Evolutionary conservation across 2,797 vertebrate species (phyloP), one percentile per base, ranked within the genome.

Genomic region (Sebastiscus tertius): DNA sequence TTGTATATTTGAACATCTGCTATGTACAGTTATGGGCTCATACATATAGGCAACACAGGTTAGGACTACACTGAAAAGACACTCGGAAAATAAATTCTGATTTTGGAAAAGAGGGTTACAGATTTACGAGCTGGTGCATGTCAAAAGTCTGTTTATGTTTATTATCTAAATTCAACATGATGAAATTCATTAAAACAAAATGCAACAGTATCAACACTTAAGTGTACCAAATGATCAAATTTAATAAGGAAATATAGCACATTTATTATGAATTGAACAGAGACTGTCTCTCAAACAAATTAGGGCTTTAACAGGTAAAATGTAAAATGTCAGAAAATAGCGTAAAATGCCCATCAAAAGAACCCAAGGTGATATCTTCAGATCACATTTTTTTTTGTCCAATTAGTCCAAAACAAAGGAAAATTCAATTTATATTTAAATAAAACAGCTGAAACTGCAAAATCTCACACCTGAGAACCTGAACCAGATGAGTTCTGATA

Each of bases 181-280:
- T 64, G 56, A 59, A 77, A 77, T 73, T 6, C 26, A 78, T 55
- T 64, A 8, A 64, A 60, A 61, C 5, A 62, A 61, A 72, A 61
- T 61, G 61, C 58, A 80, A 66, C 18, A 18, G 14, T 29, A 58
- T 81, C 13, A 13, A 68, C 56, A 52, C 27, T 68, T 20, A 59
- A n/a, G 18, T 6, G 8, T 14, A 62, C 7, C 18, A 65, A 61
- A 34, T 39, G 22, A 49, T 77, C 26, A 33, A 3, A 62, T 12
- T 18, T 42, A 14, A 14, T 36, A 8, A 60, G 11, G 24, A 67
- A 67, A 72, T 34, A 33, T 26, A 34, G 49, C 20, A 20, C 3
- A 60, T 34, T 46, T 20, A 39, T 36, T 52, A 29, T 75, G 1
- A 34, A 66, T 70, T 69, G 31, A 56, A 70, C 27, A 14, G 0